Evolutionary conservation across 2,113 vertebrate genomes (phyloP).

Genomic region (Hucho hucho): DNA sequence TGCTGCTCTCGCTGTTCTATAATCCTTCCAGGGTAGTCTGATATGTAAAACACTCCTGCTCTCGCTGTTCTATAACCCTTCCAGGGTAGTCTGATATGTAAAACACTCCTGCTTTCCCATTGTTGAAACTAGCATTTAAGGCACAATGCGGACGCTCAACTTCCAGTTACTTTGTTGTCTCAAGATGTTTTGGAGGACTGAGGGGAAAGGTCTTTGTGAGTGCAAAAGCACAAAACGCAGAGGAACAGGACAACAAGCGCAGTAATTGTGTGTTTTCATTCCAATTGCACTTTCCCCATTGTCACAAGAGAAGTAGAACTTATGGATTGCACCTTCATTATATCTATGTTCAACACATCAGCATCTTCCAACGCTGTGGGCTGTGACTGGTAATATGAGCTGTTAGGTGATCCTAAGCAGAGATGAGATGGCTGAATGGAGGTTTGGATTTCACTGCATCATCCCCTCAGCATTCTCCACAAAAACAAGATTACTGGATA

Average conservation of each 20-base stretch:
- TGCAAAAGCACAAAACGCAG: too few species aligned
- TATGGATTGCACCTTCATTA: constrained; percentile 13
- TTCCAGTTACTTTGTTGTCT: too few species aligned
- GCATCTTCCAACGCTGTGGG: constrained; percentile 4
- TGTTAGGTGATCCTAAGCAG: constrained; percentile 27
- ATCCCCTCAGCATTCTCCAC: constrained; percentile 30
- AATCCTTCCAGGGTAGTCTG: too few species aligned
- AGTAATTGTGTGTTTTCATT: constrained; percentile 5
- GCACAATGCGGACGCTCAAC: too few species aligned
- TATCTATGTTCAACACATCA: constrained; percentile 11
- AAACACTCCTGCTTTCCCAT: too few species aligned
- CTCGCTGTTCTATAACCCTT: neutral
- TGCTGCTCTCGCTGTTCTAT: neutral
- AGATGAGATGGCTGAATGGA: constrained; percentile 14
- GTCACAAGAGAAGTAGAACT: constrained; percentile 20
- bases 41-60: too few species aligned
- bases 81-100: too few species aligned
- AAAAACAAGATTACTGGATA: constrained; percentile 41
- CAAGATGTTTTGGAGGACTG: too few species aligned
- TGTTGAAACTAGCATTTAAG: too few species aligned
- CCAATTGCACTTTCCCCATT: constrained; percentile 7
- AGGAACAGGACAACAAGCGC: too few species aligned
- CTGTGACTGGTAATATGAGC: constrained; percentile 27
- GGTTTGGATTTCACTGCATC: constrained; percentile 52
- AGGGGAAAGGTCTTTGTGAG: too few species aligned